Percentiles rank a stretch among this genome's conserved stretches.
Evolutionary conservation across 2,113 vertebrate species (phyloP).

Genomic region (Antidorcas marsupialis): DNA sequence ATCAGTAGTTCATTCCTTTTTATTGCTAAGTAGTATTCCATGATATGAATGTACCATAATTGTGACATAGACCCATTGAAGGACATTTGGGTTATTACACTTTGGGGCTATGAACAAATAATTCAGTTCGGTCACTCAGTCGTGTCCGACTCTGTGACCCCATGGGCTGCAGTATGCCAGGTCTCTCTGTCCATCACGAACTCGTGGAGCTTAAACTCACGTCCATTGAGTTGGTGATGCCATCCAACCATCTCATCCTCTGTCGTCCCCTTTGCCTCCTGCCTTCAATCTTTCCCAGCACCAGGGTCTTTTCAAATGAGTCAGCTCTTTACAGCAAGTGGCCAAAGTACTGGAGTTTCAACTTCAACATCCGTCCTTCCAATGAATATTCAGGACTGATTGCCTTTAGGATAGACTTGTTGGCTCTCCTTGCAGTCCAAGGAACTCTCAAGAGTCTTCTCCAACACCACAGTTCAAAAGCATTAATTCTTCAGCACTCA

Average conservation of each 20-base stretch:
- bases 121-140: neutral
- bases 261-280: neutral
- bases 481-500: neutral
- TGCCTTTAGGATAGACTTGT: neutral
- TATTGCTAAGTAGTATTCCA: neutral
- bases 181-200: neutral
- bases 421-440: neutral
- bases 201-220: neutral
- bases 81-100: neutral
- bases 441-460: neutral
- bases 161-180: neutral
- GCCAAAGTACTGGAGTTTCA: neutral
- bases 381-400: neutral
- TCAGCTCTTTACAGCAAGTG: neutral
- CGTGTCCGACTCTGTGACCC: rapidly evolving
- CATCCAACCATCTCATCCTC: neutral
- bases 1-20: neutral
- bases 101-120: neutral
- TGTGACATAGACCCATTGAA: neutral
- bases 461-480: neutral
- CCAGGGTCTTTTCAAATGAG: neutral
- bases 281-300: neutral
- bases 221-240: neutral
- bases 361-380: neutral
- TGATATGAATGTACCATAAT: neutral